These are phyloP conservation scores for Esperia sulphurella DNA, from an alignment of 2,888 invertebrate species.

Conservation along the genomic window DNA sequence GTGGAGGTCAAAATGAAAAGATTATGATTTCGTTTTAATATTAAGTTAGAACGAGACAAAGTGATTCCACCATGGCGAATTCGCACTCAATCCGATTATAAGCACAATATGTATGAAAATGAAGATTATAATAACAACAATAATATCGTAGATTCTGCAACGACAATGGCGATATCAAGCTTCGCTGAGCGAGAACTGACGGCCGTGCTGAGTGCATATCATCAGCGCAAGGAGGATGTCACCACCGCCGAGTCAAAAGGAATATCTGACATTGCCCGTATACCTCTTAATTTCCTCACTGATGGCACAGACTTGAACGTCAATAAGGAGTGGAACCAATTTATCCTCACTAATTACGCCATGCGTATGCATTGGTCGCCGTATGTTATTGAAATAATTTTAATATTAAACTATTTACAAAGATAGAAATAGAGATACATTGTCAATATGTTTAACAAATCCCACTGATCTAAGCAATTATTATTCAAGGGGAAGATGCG, in stretches of 20 bases:
- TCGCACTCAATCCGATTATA: too few species aligned
- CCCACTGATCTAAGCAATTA: too few species aligned
- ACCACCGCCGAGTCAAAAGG: neutral
- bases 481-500: too few species aligned
- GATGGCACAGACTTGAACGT: slow-evolving; percentile 31
- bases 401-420: slow-evolving; percentile 51
- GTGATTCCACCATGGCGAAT: too few species aligned
- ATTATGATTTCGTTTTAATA: too few species aligned
- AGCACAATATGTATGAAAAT: too few species aligned
- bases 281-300: slow-evolving; percentile 25
- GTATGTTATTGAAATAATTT: slow-evolving; percentile 36
- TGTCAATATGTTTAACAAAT: too few species aligned
- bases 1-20: too few species aligned
- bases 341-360: slow-evolving; percentile 34
- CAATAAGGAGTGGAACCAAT: slow-evolving; percentile 45
- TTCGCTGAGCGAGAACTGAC: slow-evolving; percentile 54
- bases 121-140: neutral
- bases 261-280: slow-evolving; percentile 1
- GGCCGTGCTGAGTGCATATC: slow-evolving; percentile 40
- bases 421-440: slow-evolving; percentile 25
- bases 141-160: slow-evolving; percentile 1
- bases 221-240: slow-evolving; percentile 28
- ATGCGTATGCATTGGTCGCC: slow-evolving; percentile 22
- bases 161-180: slow-evolving; percentile 22
- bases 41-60: too few species aligned